Percentiles rank a stretch among this genome's conserved stretches.
These are phyloP conservation scores for Cephus runcator DNA, from an alignment of 2,888 invertebrate species.

Conservation along the genomic window DNA sequence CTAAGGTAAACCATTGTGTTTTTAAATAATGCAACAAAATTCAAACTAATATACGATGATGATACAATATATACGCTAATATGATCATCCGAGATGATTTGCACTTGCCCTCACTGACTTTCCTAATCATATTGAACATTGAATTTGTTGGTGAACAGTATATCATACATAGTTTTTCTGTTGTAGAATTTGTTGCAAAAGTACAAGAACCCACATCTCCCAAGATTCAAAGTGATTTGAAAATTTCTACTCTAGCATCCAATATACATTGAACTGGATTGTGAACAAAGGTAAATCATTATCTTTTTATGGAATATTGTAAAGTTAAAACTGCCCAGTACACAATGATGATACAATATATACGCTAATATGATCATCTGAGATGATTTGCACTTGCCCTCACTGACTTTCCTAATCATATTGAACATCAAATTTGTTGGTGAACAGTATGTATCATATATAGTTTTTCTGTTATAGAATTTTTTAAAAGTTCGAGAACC, in stretches of 20 bases:
- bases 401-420: conserved; percentile 41
- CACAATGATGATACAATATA: conserved; percentile 42
- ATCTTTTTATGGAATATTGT: background rate
- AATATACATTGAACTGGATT: background rate
- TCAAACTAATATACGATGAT: conserved; percentile 25
- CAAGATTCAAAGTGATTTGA: background rate
- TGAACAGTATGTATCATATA: background rate
- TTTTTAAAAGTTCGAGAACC: background rate
- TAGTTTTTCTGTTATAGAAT: conserved; percentile 14
- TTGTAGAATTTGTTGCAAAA: conserved; percentile 11
- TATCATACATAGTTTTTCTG: conserved; percentile 5
- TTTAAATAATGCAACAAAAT: background rate
- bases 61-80: conserved; percentile 55
- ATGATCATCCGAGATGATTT: conserved; percentile 47
- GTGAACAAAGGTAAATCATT: background rate
- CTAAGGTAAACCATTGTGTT: background rate
- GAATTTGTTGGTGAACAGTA: conserved; percentile 2
- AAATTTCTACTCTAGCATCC: background rate
- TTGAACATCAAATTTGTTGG: conserved; percentile 3
- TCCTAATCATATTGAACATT: background rate
- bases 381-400: conserved; percentile 56
- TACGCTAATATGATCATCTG: conserved; percentile 56
- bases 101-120: conserved; percentile 59
- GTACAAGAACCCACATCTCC: background rate
- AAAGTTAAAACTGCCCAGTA: background rate